phyloP scores from a whole-genome alignment of 2,888 invertebrate genomes.

The Phoenoteleia sp. region DNA sequence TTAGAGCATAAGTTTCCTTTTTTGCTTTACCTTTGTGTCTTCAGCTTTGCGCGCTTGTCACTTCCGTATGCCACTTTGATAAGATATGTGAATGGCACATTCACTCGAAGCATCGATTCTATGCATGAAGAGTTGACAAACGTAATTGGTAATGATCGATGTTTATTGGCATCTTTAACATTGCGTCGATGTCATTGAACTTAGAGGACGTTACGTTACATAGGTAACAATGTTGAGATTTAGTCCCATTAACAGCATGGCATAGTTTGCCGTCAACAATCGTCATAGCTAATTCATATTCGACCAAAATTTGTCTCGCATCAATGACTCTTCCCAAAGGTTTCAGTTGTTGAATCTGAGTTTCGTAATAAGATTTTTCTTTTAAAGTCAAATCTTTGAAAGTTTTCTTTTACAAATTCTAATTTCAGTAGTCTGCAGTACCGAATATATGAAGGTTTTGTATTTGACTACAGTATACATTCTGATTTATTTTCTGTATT shows the following conservation, averaged over 20 bases:
- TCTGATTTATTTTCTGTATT: background rate
- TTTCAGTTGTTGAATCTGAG: constrained; percentile 28
- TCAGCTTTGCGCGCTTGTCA: constrained; percentile 39
- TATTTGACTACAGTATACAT: constrained; percentile 6
- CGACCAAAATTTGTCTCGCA: constrained; percentile 40
- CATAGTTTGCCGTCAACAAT: constrained; percentile 71
- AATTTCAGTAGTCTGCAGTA: constrained; percentile 40
- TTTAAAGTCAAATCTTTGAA: constrained; percentile 12
- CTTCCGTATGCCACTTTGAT: background rate
- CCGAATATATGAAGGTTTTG: constrained; percentile 25
- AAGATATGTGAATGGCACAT: constrained; percentile 43
- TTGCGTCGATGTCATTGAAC: constrained; percentile 28
- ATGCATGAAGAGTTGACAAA: constrained; percentile 40
- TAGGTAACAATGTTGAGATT: constrained; percentile 33
- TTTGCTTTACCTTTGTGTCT: constrained; percentile 21
- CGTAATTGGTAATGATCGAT: background rate
- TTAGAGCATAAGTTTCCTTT: constrained; percentile 2
- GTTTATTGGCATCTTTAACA: constrained; percentile 9
- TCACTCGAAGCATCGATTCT: constrained; percentile 44
- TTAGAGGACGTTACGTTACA: constrained; percentile 14
- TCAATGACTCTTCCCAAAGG: constrained; percentile 38
- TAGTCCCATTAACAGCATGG: constrained; percentile 34
- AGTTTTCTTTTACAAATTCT: constrained; percentile 42
- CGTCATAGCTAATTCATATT: constrained; percentile 63
- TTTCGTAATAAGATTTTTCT: constrained; percentile 32